phyloP scores from a whole-genome alignment of 1,140 invertebrate species.

The Drosophila pandora region DNA sequence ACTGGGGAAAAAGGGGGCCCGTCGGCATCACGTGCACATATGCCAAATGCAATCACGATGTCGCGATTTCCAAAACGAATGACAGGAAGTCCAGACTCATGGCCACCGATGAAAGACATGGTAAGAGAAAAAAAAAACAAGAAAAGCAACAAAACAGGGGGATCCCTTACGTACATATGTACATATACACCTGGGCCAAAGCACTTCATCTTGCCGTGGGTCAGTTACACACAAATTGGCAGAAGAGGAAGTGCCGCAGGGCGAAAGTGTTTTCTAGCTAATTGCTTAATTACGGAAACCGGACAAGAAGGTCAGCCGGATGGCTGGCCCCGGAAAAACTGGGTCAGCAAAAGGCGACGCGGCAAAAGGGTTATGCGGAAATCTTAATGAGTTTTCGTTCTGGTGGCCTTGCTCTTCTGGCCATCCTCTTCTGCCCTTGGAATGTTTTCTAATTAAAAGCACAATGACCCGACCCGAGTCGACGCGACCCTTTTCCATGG shows the following conservation, averaged over 20 bases:
- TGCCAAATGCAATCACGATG: constrained; percentile 66
- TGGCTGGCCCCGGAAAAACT: constrained; percentile 35
- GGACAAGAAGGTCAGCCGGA: constrained; percentile 43
- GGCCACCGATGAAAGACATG: constrained; percentile 11
- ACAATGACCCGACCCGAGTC: constrained; percentile 61
- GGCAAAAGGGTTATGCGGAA: constrained; percentile 49
- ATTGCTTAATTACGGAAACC: constrained; percentile 71
- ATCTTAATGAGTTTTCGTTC: constrained; percentile 75
- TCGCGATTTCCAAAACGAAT: constrained; percentile 54
- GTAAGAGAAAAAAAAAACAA: not conserved
- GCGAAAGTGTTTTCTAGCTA: constrained; percentile 70
- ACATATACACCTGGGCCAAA: constrained; percentile 50
- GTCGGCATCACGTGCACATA: constrained; percentile 29
- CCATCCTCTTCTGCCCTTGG: constrained; percentile 7
- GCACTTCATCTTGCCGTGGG: constrained; percentile 61
- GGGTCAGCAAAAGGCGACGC: constrained; percentile 58
- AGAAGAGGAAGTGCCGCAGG: constrained; percentile 19
- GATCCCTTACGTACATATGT: not conserved
- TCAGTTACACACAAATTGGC: constrained; percentile 43
- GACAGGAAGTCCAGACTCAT: constrained; percentile 62
- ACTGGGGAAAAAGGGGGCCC: constrained; percentile 9
- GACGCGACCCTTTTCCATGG: constrained; percentile 47
- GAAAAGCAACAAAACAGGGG: constrained; percentile 3
- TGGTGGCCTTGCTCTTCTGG: constrained; percentile 15
- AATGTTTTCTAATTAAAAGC: constrained; percentile 74